A percentile compares a stretch with the other conserved stretches of the same genome.
Evolutionary conservation across 2,797 vertebrate genomes (phyloP).

Genomic region (Anolis apletophallus): DNA sequence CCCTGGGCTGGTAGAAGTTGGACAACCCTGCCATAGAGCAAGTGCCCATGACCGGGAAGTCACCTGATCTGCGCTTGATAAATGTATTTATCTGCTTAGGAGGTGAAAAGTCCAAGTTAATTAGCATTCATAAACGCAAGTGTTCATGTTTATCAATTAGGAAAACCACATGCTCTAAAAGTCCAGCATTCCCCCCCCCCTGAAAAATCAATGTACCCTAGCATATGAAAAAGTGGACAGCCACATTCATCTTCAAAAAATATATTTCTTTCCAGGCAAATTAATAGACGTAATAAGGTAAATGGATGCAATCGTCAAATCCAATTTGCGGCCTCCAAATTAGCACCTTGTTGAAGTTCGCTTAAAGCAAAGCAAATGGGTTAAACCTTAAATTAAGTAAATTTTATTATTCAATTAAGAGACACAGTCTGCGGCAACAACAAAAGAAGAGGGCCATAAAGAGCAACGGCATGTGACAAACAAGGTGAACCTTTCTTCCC

Average conservation of each 20-base stretch:
- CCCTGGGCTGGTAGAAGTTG: too few species aligned
- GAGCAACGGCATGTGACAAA: conserved; percentile 24
- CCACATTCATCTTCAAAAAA: conserved; percentile 21
- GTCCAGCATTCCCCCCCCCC: too few species aligned
- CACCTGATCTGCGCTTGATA: not conserved
- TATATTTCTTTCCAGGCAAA: conserved; percentile 37
- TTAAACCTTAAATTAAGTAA: conserved; percentile 46
- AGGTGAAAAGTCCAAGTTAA: not conserved
- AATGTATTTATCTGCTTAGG: not conserved
- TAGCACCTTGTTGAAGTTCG: conserved; percentile 38
- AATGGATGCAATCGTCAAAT: conserved; percentile 46
- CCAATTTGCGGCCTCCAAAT: conserved; percentile 46
- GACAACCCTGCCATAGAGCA: not conserved
- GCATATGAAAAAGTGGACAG: conserved; percentile 14
- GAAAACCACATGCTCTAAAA: not conserved
- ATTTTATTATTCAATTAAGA: conserved; percentile 50
- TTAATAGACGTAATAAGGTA: conserved; percentile 44
- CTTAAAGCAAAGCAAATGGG: conserved; percentile 36
- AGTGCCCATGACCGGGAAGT: not conserved
- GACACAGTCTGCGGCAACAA: not conserved
- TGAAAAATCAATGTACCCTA: not conserved
- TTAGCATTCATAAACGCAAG: not conserved
- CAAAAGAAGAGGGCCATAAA: conserved; percentile 31
- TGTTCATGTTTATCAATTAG: not conserved
- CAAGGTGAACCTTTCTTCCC: not conserved